Percentiles rank a stretch among this genome's conserved stretches.
Conservation (phyloP, 2,797 vertebrate species). For the Remorina albescens region DNA sequence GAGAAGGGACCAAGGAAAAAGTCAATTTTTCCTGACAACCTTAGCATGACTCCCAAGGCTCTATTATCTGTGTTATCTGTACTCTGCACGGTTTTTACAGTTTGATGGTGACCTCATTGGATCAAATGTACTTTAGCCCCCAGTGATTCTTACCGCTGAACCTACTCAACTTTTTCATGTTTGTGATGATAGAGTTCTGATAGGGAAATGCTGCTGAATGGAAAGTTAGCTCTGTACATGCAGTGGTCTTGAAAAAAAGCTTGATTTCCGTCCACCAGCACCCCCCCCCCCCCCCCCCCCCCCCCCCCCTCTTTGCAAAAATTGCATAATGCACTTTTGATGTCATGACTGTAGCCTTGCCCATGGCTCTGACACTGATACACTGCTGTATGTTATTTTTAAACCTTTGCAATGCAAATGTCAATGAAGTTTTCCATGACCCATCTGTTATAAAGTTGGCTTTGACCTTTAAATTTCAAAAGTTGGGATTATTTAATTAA, state of each 20-base stretch:
- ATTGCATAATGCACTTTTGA: constrained; percentile 80
- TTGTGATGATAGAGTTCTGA: constrained; percentile 56
- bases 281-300: constrained; percentile 33
- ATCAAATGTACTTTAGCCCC: constrained; percentile 42
- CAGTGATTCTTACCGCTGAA: constrained; percentile 49
- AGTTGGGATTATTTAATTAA: constrained; percentile 75
- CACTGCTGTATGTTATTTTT: constrained; percentile 81
- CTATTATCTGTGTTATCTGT: constrained; percentile 27
- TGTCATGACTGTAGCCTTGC: constrained; percentile 74
- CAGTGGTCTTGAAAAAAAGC: constrained; percentile 69
- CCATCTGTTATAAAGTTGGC: constrained; percentile 73
- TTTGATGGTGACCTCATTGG: constrained; percentile 20
- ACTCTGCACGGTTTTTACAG: constrained; percentile 29
- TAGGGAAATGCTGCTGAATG: constrained; percentile 70
- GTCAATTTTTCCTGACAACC: background rate
- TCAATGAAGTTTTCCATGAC: constrained; percentile 83
- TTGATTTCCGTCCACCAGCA: constrained; percentile 72
- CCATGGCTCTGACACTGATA: constrained; percentile 76
- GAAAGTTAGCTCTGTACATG: constrained; percentile 73
- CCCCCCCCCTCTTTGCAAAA: constrained; percentile 54
- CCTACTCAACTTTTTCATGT: constrained; percentile 66
- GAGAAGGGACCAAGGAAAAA: background rate
- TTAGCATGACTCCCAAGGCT: background rate
- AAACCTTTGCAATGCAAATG: constrained; percentile 80
- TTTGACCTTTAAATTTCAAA: constrained; percentile 80